Conservation (phyloP, 1,140 invertebrate genomes). For the Ylistrum balloti region DNA sequence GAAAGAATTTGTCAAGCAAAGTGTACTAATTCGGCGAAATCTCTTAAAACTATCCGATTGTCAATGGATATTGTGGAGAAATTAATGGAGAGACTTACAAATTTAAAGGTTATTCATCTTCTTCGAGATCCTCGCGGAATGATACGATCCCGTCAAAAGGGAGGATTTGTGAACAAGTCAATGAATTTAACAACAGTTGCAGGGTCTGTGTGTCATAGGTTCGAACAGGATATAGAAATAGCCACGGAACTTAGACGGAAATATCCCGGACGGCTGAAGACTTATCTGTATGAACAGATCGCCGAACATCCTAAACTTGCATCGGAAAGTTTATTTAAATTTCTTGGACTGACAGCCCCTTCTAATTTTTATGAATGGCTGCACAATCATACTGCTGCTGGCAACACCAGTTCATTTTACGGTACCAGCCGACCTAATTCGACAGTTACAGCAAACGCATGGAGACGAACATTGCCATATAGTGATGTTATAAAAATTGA, state of each 20-base stretch:
- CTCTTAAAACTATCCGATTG: slow-evolving; percentile 60
- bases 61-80: slow-evolving; percentile 51
- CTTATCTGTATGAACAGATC: background rate
- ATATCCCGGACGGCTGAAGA: background rate
- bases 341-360: background rate
- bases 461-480: background rate
- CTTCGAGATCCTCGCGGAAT: slow-evolving; percentile 58
- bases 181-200: background rate
- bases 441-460: background rate
- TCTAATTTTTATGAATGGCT: background rate
- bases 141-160: slow-evolving; percentile 36
- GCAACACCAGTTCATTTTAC: background rate
- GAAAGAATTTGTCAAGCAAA: background rate
- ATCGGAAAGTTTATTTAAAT: background rate
- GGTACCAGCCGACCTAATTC: background rate
- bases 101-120: slow-evolving; percentile 59
- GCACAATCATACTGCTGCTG: background rate
- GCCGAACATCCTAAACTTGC: background rate
- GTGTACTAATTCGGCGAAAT: background rate
- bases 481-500: background rate
- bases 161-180: background rate
- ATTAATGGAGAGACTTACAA: slow-evolving; percentile 54
- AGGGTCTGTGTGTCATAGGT: background rate
- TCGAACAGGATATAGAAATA: background rate
- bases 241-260: background rate